Evolutionary conservation across 2,113 vertebrate genomes (phyloP), one percentile per base, ranked within the genome.

Genomic region (Urocitellus parryii): DNA sequence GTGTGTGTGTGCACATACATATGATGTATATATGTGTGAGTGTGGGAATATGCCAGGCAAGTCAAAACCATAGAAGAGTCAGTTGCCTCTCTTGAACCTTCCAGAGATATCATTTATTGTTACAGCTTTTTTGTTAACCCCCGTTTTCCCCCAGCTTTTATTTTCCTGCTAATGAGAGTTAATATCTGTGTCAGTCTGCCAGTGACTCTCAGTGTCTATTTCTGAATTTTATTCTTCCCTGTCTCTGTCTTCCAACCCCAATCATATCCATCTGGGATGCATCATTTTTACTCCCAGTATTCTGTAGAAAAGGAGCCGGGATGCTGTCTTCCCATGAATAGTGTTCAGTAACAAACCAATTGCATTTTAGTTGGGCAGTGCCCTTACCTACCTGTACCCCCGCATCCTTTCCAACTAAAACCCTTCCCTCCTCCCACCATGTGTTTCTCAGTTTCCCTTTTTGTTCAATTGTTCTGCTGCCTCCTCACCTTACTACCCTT

Each of bases 261-360:
- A 24, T 91, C 42, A 42, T 70, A 80, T 80, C 96, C 86, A 79
- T 91, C 88, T 39, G 51, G 89, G 83, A 70, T 45, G 70, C 70
- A 51, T 96, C 85, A 32, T 39, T 96, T 90, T 93, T 72, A 87
- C 67, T 87, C 87, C 82, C 80, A 32, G 0, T 39, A 17, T 82
- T 81, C 73, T 88, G 4, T 61, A 90, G 95, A 87, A 86, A 53
- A 95, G 96, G 96, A 98, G 98, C 98, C 97, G 85, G 96, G 97
- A 97, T 97, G 97, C 98, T 96, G 96, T 98, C 98, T 98, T 98
- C 98, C 98, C 97, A 4, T 96, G 98, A 98, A 88, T 97, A 98
- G 98, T 98, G 95, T 87, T 98, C 98, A 98, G 98, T 98, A 98
- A 98, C 98, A 98, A 99, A 98, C 98, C 98, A 98, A 98, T 96